Percentiles rank a stretch among this genome's conserved stretches.
Conservation (phyloP, 2,797 vertebrate genomes). For the Steatocranus sp. region DNA sequence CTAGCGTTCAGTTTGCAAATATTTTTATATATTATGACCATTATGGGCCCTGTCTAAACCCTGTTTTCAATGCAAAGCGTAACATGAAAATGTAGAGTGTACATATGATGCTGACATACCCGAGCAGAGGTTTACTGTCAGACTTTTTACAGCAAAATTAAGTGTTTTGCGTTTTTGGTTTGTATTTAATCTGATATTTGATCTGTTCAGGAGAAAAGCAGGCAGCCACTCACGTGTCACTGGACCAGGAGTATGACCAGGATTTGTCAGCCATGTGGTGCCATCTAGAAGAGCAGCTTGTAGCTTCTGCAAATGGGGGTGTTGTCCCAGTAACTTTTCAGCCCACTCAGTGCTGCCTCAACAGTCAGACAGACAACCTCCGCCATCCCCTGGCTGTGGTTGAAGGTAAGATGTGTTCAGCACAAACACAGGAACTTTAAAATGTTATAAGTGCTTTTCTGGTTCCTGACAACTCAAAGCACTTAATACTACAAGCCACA, state of each 20-base stretch:
- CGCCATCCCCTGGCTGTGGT: conserved; percentile 87
- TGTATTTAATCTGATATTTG: not conserved
- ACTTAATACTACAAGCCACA: not conserved
- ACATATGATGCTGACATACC: not conserved
- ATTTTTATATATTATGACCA: not conserved
- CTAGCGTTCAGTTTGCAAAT: not conserved
- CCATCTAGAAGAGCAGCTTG: conserved; percentile 90
- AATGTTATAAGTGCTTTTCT: not conserved
- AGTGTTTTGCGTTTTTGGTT: not conserved
- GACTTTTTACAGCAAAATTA: not conserved
- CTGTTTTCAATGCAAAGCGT: not conserved
- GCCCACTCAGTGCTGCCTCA: conserved; percentile 90
- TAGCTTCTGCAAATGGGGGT: conserved; percentile 82
- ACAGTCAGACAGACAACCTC: conserved; percentile 89
- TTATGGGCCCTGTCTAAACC: not conserved
- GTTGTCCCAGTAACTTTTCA: conserved; percentile 80
- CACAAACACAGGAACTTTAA: not conserved
- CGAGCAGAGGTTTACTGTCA: not conserved
- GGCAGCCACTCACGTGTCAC: conserved; percentile 91
- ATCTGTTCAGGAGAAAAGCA: conserved; percentile 88
- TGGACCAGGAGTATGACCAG: conserved; percentile 93
- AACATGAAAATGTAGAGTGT: not conserved
- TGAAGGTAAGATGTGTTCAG: conserved; percentile 75
- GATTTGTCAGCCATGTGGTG: conserved; percentile 88
- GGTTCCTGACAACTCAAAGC: not conserved